Base-by-base conservation (phyloP, 2,888 invertebrate genomes). In the Coelogynopora nodosa region DNA sequence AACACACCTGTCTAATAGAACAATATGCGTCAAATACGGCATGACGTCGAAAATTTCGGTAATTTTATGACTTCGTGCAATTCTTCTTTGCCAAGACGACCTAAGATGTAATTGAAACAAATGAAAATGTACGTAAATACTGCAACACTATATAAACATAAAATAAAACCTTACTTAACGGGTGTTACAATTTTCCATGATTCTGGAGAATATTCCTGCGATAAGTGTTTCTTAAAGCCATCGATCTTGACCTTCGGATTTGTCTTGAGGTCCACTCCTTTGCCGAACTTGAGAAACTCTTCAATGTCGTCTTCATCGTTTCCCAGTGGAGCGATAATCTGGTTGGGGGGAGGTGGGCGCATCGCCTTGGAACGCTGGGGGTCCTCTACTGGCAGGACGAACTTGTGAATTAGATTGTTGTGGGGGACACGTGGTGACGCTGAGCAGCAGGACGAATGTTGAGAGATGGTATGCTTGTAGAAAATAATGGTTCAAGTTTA, bases 151-250 rank as follows among this genome's bases (percentile, higher is more conserved):
- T n/a, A n/a, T n/a, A n/a, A n/a, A n/a, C n/a, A n/a, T n/a, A n/a
- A n/a, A n/a, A n/a, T n/a, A n/a, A n/a, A n/a, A n/a, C 5, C 49
- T 49, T 10, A 49, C 49, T 49, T 49, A 18, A 90, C 90, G 29
- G 90, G 90, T 18, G 89, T 89, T 0, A 90, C 89, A 30, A 90
- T 90, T 87, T 90, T 90, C 90, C 90, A 90, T n/a, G 90, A 89
- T 88, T 89, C 90, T 0, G 90, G 90, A n/a, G 90, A 90, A 67
- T 89, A 89, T 0, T 89, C 88, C n/a, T 88, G 88, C 67, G 90
- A 90, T 82, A 90, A 90, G 0, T 89, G 89, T 23, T 89, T 88
- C 82, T 89, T 88, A 84, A 90, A 90, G 1, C 90, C 90, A 87
- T 90, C 90, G 18, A 90, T 90, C 49, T 89, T 89, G 18, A 90